Conservation (phyloP, 2,888 invertebrate species). For the Petrophora chlorosata region DNA sequence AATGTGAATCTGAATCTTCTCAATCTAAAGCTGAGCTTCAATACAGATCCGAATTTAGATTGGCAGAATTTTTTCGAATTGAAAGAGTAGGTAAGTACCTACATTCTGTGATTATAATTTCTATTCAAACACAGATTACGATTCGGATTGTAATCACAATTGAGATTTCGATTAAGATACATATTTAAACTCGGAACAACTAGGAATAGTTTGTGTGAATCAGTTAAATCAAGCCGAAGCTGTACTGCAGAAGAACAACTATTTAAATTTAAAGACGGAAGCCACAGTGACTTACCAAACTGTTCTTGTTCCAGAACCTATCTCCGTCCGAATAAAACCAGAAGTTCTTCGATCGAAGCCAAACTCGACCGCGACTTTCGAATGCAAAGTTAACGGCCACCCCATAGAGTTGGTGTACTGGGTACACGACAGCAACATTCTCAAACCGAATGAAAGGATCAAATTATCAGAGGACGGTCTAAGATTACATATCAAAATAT, state of each 20-base stretch:
- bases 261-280: slow-evolving; percentile 11
- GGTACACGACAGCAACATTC: slow-evolving; percentile 89
- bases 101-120: too few species aligned
- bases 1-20: too few species aligned
- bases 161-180: background rate
- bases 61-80: too few species aligned
- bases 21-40: too few species aligned
- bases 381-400: slow-evolving; percentile 94
- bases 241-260: slow-evolving; percentile 11
- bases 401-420: slow-evolving; percentile 92
- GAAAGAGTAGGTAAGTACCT: too few species aligned
- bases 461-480: slow-evolving; percentile 77
- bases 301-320: slow-evolving; percentile 84
- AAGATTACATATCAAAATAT: slow-evolving; percentile 85
- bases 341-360: slow-evolving; percentile 91
- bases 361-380: slow-evolving; percentile 92
- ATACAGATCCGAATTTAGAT: too few species aligned
- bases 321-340: slow-evolving; percentile 91
- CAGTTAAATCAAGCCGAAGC: slow-evolving; percentile 13
- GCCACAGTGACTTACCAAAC: slow-evolving; percentile 15
- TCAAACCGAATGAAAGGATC: slow-evolving; percentile 84
- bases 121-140: too few species aligned
- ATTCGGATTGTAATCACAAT: too few species aligned
- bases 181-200: background rate
- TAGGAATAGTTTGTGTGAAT: slow-evolving; percentile 2